Evolutionary conservation across 2,888 invertebrate species (phyloP), one percentile per base, ranked within the genome.

Genomic region (Hydroisotoma schaefferi): DNA sequence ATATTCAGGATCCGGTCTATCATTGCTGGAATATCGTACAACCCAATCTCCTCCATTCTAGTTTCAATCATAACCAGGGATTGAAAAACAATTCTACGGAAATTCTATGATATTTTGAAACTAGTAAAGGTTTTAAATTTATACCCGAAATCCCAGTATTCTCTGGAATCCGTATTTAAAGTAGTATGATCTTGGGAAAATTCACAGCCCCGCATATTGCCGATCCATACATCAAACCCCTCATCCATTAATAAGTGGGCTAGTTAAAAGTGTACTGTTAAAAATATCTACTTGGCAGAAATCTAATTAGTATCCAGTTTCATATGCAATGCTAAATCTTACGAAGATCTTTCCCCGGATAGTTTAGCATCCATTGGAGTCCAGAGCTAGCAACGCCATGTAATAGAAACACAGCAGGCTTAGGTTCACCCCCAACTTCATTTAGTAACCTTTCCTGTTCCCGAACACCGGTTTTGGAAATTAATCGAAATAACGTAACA

Each of bases 61-160:
- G n/a, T n/a, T n/a, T n/a, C n/a, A n/a, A n/a, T n/a, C n/a, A n/a
- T n/a, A n/a, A n/a, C n/a, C n/a, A n/a, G 6, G 23, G 10, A 28
- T 28, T 26, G 6, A 28, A 28, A 28, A 26, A 10, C 18, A 28
- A 29, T 6, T 8, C 8, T 33, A 33, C 8, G 15, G 33, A 8
- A 33, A 10, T 33, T 15, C 8, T 33, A 33, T 33, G 33, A 15
- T 33, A 10, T 33, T 10, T 33, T 8, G 33, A 8, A 33, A 33
- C 8, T 10, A 33, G 15, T 33, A 15, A 33, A 40, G 8, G n/a
- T 40, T 40, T 40, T 40, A 15, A 15, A 40, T 40, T 15, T 15
- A 10, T 52, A 52, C 52, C 52, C 22, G 28, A 52, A 52, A 37
- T 52, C 23, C 52, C 52, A 52, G 25, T 52, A 52, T 23, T 52